Conservation (phyloP, 2,797 vertebrate genomes). For the Enteromius viviparus region DNA sequence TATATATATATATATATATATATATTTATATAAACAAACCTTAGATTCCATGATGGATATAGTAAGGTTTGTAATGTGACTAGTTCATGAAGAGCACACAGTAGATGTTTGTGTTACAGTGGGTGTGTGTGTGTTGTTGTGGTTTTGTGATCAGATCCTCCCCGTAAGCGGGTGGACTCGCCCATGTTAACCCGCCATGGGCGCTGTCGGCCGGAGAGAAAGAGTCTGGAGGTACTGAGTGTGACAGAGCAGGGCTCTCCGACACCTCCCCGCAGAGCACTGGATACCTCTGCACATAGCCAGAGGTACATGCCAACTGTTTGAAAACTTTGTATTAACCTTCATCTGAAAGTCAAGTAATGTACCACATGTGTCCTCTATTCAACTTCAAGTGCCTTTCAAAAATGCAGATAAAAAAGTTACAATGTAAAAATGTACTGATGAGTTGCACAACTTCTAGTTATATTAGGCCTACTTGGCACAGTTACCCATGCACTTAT, state of each 20-base stretch:
- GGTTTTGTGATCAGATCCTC: slow-evolving; percentile 71
- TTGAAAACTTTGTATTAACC: not conserved
- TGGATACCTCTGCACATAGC: slow-evolving; percentile 90
- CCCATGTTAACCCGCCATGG: slow-evolving; percentile 91
- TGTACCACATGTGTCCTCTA: not conserved
- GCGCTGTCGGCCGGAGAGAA: slow-evolving; percentile 89
- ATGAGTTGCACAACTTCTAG: not conserved
- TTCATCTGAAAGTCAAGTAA: slow-evolving; percentile 4
- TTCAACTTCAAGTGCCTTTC: not conserved
- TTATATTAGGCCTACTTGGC: not conserved
- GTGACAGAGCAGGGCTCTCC: slow-evolving; percentile 91
- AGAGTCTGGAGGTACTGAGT: slow-evolving; percentile 91
- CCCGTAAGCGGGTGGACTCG: slow-evolving; percentile 89
- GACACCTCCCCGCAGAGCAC: slow-evolving; percentile 85
- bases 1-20: not conserved
- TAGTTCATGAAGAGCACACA: slow-evolving; percentile 6
- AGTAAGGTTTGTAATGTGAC: slow-evolving; percentile 30
- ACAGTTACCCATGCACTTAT: not conserved
- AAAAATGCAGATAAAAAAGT: not conserved
- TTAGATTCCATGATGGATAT: slow-evolving; percentile 11
- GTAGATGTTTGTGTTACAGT: slow-evolving; percentile 26
- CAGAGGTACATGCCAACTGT: slow-evolving; percentile 78
- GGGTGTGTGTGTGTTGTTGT: slow-evolving; percentile 32
- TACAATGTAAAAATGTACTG: not conserved
- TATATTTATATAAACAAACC: not conserved